Base-by-base conservation (phyloP, 2,797 vertebrate genomes). In the Tenualosa thibaudeaui region DNA sequence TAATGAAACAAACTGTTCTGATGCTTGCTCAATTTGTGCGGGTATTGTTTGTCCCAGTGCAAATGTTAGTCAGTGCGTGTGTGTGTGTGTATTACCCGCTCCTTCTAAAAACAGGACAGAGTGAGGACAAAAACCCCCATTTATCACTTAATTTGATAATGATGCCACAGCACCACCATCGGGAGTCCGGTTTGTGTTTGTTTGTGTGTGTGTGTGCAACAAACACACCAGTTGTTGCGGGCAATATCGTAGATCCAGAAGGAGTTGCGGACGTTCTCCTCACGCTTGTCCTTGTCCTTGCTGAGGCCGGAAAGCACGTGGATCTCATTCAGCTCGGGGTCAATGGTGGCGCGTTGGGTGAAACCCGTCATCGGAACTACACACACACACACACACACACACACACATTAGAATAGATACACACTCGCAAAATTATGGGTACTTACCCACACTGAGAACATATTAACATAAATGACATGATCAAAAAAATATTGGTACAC, bases 161-260 rank as follows among this genome's bases (percentile, higher is more conserved):
- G 51, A 53, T 53, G 51, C 51, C 51, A 53, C 12, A 15, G 51
- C 12, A 53, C 10, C 51, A 53, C 51, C 51, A 53, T 2, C 12
- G 13, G 51, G 12, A 53, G 13, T 53, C 12, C 51, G 1, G 46
- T 49, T 49, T 49, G 46, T 49, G 46, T 5, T 8, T 49, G 46
- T 49, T 49, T 78, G 71, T 46, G 40, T 78, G 71, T 46, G 71
- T 78, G 40, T 78, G 71, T 78, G 37, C 46, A 40, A 40, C 56
- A 51, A 51, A 84, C 92, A 92, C 94, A 99, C 98, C 98, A 99
- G 93, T 96, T 99, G 94, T 99, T 99, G 85, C 98, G 96, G 82
- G 98, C 97, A 37, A 99, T 99, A 94, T 99, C 98, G 62, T 99
- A 99, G 92, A 99, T 99, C 98, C 98, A 99, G 95, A 99, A 99